Base-by-base conservation (phyloP, 2,113 vertebrate species). In the Polyodon spathula region DNA sequence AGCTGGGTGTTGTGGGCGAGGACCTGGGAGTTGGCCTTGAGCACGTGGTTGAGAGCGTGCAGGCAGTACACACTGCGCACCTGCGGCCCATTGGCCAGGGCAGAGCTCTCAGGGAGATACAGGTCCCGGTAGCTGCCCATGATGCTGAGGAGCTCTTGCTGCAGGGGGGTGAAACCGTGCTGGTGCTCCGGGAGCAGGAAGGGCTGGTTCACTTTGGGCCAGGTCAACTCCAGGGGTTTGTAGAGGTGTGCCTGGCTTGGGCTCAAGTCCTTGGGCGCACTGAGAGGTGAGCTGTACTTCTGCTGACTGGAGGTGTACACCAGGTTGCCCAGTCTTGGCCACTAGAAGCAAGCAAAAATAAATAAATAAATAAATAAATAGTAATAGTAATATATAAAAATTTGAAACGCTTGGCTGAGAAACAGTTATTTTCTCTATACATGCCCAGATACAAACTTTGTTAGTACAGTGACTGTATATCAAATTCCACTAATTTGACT, bases 1-100 rank as follows among this genome's bases (percentile, higher is more conserved):
- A 84, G 78, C 55, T 68, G 80, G 37, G 85, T 67, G 3, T 98
- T 99, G 75, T 98, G 91, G 68, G 70, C 75, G 41, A 99, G 87
- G 43, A 99, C 93, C 14, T 78, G 81, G 16, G 89, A 84, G 17
- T 98, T 99, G 61, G 95, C 91, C 78, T 97, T 99, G 68, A 99
- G 86, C 9, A 97, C 80, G 0, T 98, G 96, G 73, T 98, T 99
- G 52, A 99, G 74, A 2, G 74, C 86, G 6, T 99, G 96, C 14
- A 97, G 77, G 71, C 95, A 97, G 78, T 98, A 99, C 3, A 78
- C 70, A 0, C 69, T 85, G 2, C 88, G 82, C 40, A 95, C 72
- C 76, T 94, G 88, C 0, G 91, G 86, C 6, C 86, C 90, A 0
- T 89, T 85, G 2, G 40, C 84, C 59, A 91, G 46, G 40, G 89